Evolutionary conservation across 2,797 vertebrate genomes (phyloP).

Genomic region (Xenops minutus): DNA sequence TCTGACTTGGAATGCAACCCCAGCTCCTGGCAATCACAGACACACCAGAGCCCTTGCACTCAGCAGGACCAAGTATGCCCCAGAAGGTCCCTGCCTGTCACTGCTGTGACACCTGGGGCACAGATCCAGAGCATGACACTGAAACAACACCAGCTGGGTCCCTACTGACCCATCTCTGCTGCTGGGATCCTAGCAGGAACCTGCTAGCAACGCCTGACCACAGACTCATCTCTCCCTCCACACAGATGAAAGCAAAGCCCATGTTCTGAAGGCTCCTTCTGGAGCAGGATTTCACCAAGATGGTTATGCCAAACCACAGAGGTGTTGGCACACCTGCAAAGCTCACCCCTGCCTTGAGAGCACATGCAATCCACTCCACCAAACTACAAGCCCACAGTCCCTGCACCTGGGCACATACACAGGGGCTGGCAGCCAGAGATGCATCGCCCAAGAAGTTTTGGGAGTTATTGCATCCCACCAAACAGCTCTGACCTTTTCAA

Average conservation of each 20-base stretch:
- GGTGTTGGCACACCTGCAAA: background rate
- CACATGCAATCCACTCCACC: background rate
- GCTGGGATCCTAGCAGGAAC: background rate
- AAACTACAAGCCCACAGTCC: background rate
- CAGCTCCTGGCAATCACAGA: background rate
- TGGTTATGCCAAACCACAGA: background rate
- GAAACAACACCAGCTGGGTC: background rate
- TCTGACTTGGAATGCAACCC: background rate
- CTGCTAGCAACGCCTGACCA: background rate
- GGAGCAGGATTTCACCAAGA: background rate
- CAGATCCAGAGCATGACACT: background rate
- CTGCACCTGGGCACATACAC: background rate
- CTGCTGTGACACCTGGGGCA: background rate
- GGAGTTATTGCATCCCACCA: background rate
- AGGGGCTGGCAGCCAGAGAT: background rate
- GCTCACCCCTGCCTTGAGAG: background rate
- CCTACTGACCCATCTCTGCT: background rate
- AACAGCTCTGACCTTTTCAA: constrained; percentile 53
- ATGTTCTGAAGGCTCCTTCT: background rate
- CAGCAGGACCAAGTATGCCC: background rate
- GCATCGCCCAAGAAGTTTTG: background rate
- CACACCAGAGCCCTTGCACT: background rate
- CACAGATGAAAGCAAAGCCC: background rate
- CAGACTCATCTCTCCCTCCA: background rate
- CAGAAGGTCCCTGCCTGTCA: background rate